phyloP scores from a whole-genome alignment of 1,140 invertebrate genomes.

The Lordiphosa mommai region DNA sequence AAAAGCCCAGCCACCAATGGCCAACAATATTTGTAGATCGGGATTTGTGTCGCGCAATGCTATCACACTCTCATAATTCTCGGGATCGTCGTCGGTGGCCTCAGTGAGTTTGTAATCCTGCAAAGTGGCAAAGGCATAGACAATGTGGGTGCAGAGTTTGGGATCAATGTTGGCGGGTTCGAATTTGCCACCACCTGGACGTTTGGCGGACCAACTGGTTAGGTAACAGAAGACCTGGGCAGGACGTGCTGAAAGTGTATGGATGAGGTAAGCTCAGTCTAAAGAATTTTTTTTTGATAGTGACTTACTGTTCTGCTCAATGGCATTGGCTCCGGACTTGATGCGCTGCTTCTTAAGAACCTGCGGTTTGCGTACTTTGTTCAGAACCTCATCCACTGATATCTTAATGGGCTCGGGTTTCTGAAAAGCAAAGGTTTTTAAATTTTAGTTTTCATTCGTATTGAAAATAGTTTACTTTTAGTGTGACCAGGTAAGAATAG shows the following conservation, averaged over 20 bases:
- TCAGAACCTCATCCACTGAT: conserved; percentile 86
- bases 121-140: conserved; percentile 95
- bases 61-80: conserved; percentile 91
- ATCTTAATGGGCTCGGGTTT: conserved; percentile 91
- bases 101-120: conserved; percentile 90
- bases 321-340: conserved; percentile 80
- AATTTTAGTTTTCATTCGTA: too few species aligned
- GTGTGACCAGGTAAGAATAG: too few species aligned
- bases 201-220: conserved; percentile 96
- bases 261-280: not conserved
- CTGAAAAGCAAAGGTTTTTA: too few species aligned
- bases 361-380: conserved; percentile 83
- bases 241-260: conserved; percentile 83
- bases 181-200: conserved; percentile 92
- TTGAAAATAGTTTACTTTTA: too few species aligned
- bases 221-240: conserved; percentile 95
- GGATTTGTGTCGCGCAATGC: conserved; percentile 93
- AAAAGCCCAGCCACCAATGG: conserved; percentile 97
- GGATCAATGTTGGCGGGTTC: conserved; percentile 93
- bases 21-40: conserved; percentile 92
- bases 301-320: conserved; percentile 81
- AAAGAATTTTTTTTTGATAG: not conserved
- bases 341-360: conserved; percentile 81
- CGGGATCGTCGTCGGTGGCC: conserved; percentile 88
- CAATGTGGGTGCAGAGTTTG: conserved; percentile 93